Evolutionary conservation across 2,888 invertebrate species (phyloP), one percentile per base, ranked within the genome.

Genomic region (Stomorhina lunata): DNA sequence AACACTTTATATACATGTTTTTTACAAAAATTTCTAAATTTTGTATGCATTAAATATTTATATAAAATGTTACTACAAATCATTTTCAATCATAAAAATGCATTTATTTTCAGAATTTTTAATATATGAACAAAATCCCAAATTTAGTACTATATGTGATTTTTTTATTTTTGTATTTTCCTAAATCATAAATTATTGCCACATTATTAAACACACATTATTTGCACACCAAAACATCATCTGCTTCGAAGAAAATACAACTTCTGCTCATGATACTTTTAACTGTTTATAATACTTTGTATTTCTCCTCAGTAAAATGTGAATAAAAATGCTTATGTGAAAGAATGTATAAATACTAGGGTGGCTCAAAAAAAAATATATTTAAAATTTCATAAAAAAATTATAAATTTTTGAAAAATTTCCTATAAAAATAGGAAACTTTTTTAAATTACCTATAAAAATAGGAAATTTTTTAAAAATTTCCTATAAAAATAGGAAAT

Each of bases 201-300:
- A 85, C 84, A 86, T 85, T 86, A 86, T 85, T 86, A 85, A 85
- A 84, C 81, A 81, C 83, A 82, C 84, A 86, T 85, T 86, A 86
- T 81, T 84, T 85, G 84, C 86, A 86, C 81, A 79, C 82, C 68
- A 68, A 69, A 57, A 83, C 80, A 84, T 79, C 72, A 80, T 77
- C 48, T 61, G 71, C 71, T 72, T 4, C 55, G n/a, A 59, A 43
- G 48, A 65, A n/a, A 57, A 53, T 80, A 57, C 83, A 63, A 66
- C 40, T 78, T 57, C 68, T 75, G 50, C 27, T 66, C 59, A 48
- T 79, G 66, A 79, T 81, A 61, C 50, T 66, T 79, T 73, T 72
- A 79, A 66, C 66, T 68, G 79, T 73, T 73, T 43, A 57, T 78
- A 78, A 65, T 72, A 78, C 69, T 65, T 65, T 79, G 65, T 72